These are phyloP conservation scores for Lepidotrigona ventralis DNA, from an alignment of 1,140 invertebrate genomes.

Conservation along the genomic window DNA sequence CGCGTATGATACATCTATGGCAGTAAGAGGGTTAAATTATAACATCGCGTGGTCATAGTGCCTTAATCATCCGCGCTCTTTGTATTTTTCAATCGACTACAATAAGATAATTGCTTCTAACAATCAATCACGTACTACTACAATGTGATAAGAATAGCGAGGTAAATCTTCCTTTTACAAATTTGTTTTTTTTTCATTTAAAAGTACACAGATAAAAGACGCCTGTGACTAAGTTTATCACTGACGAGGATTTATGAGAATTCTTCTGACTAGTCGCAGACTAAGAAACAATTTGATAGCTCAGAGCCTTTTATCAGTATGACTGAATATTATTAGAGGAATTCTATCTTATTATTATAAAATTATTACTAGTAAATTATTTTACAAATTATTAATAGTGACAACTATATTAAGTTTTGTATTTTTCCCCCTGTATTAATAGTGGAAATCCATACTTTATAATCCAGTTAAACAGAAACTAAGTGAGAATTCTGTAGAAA, in stretches of 20 bases:
- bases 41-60: slow-evolving; percentile 9
- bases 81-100: slow-evolving; percentile 18
- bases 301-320: too few species aligned
- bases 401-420: not conserved
- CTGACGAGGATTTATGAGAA: too few species aligned
- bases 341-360: not conserved
- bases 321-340: not conserved
- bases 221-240: not conserved
- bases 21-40: slow-evolving; percentile 28
- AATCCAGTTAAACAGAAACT: not conserved
- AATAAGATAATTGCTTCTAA: slow-evolving; percentile 29
- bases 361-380: too few species aligned
- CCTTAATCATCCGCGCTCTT: not conserved
- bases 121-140: not conserved
- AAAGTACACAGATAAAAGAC: not conserved
- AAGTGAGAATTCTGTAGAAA: not conserved
- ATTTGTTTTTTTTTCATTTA: not conserved
- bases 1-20: not conserved
- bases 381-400: not conserved
- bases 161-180: not conserved
- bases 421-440: not conserved
- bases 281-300: not conserved
- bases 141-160: slow-evolving; percentile 1
- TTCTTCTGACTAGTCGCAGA: not conserved
- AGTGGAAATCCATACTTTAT: not conserved